Conservation (phyloP, 2,113 vertebrate genomes). For the Rana temporaria region DNA sequence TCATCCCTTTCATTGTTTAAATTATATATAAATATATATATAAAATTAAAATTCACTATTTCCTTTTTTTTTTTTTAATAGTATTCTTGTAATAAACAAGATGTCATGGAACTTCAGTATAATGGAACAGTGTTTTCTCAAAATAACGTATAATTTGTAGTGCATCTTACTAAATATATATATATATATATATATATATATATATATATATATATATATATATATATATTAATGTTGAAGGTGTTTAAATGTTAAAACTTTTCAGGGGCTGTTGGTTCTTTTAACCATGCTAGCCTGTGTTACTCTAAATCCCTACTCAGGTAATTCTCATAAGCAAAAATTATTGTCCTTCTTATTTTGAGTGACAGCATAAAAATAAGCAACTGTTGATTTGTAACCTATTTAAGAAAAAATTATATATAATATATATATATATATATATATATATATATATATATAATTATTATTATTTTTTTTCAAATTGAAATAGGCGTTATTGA, state of each 20-base stretch:
- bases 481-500: background rate
- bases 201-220: too few relatives aligned
- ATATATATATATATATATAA: too few relatives aligned
- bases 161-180: background rate
- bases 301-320: constrained; percentile 17
- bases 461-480: background rate
- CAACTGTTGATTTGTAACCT: background rate
- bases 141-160: background rate
- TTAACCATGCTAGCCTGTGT: constrained; percentile 7
- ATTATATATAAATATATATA: constrained; percentile 13
- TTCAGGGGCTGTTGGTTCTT: background rate
- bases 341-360: background rate
- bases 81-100: background rate
- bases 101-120: background rate
- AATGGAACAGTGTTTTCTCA: constrained; percentile 18
- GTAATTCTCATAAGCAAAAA: constrained; percentile 9
- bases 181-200: background rate
- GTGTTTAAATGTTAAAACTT: background rate
- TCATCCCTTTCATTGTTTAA: background rate
- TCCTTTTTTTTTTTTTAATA: background rate
- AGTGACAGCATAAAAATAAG: background rate
- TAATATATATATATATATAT: too few relatives aligned
- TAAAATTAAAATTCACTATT: background rate
- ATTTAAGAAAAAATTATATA: background rate
- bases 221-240: background rate